Evolutionary conservation across 2,888 invertebrate species (phyloP), one percentile per base, ranked within the genome.

Genomic region (Protula sp.): DNA sequence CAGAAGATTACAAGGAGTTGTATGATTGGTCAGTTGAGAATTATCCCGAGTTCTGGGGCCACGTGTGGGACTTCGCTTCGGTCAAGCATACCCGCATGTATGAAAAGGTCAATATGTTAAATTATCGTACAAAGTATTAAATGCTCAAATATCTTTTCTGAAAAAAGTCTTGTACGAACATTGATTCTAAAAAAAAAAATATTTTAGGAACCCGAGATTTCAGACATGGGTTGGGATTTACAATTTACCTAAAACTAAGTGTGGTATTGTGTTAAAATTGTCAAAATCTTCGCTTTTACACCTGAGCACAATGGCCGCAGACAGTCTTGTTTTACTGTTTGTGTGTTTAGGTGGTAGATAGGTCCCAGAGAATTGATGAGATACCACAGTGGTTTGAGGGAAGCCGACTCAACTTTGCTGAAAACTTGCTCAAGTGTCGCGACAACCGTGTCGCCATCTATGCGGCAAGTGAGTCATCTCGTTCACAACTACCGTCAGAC

Each of bases 321-420:
- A n/a, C n/a, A n/a, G n/a, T n/a, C n/a, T n/a, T n/a, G n/a, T n/a
- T n/a, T n/a, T n/a, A n/a, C n/a, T n/a, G n/a, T n/a, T n/a, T n/a
- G n/a, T n/a, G n/a, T 47, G 9, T 55, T 5, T 67, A 83, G 80
- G 82, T 83, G 22, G 72, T 84, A 26, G 81, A 83, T 63, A 73
- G 70, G 53, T 70, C 69, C 0, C 77, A 80, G 59, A 69, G 72
- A 9, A 83, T 84, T 51, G 72, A 79, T n/a, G 78, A 81, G 38
- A 77, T 84, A 60, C 70, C 85, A 14, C 77, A 81, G 65, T 85
- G 85, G 85, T 85, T 85, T 68, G 60, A 67, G n/a, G 84, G 84
- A 2, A 73, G 81, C 14, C 74, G 74, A 30, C 71, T 85, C 19
- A 85, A 85, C 70, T 85, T 81, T 77, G 83, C 85, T 0, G 84